Evolutionary conservation across 2,888 invertebrate genomes (phyloP).

Genomic region (Myathropa florea): DNA sequence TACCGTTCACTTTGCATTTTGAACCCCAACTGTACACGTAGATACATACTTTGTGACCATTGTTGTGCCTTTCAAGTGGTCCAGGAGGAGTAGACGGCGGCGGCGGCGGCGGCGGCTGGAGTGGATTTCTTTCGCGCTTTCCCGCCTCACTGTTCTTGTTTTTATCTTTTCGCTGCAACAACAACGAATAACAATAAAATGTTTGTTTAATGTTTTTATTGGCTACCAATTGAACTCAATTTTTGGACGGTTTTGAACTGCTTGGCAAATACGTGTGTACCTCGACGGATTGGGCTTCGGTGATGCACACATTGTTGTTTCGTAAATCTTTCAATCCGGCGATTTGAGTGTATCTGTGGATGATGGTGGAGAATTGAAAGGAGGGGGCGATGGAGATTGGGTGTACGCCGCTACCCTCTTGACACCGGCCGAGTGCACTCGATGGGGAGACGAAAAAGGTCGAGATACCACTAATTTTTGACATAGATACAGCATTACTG

Average conservation of each 20-base stretch:
- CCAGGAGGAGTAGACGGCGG: background rate
- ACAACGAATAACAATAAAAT: conserved; percentile 52
- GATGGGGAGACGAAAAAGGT: conserved; percentile 2
- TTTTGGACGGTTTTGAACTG: conserved; percentile 44
- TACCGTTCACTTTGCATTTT: conserved; percentile 69
- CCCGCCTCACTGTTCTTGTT: conserved; percentile 11
- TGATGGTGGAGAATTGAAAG: background rate
- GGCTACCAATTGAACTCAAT: conserved; percentile 48
- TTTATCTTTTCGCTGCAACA: conserved; percentile 11
- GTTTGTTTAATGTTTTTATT: conserved; percentile 56
- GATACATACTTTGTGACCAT: conserved; percentile 50
- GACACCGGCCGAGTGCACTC: conserved; percentile 23
- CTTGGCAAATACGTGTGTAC: conserved; percentile 26
- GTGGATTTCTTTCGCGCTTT: conserved; percentile 7
- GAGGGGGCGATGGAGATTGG: background rate
- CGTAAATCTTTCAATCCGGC: background rate
- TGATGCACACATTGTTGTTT: background rate
- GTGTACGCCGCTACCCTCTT: background rate
- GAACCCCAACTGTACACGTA: conserved; percentile 41
- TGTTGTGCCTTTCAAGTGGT: conserved; percentile 55
- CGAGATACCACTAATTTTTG: conserved; percentile 31
- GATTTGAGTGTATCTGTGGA: background rate
- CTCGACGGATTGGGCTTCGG: background rate
- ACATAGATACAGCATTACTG: conserved; percentile 8
- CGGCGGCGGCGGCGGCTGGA: background rate